Conservation (phyloP, 2,888 invertebrate genomes). For the Lasioglossum vierecki region DNA sequence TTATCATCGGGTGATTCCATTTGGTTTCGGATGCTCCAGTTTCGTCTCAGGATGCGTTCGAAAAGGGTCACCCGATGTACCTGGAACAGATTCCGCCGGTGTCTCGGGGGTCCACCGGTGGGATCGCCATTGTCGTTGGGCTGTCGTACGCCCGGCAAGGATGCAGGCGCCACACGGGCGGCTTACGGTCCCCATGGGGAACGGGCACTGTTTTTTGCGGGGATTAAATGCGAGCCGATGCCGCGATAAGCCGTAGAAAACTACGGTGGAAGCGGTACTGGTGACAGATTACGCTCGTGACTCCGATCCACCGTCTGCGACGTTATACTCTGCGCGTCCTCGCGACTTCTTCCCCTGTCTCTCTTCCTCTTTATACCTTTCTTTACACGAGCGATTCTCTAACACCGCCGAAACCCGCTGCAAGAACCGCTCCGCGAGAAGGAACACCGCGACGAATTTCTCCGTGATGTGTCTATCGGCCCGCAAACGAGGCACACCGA, state of each 20-base stretch:
- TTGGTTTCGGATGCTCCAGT: not conserved
- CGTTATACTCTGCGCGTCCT: not conserved
- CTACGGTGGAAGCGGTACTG: conserved; percentile 77
- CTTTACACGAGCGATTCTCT: conserved; percentile 22
- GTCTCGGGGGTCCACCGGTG: conserved; percentile 59
- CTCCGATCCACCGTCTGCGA: conserved; percentile 63
- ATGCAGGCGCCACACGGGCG: conserved; percentile 82
- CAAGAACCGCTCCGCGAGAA: conserved; percentile 16
- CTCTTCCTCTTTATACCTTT: not conserved
- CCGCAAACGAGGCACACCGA: conserved; percentile 14
- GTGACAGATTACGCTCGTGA: conserved; percentile 80
- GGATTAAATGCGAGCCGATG: conserved; percentile 82
- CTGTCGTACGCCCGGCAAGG: conserved; percentile 68
- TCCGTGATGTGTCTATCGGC: conserved; percentile 36
- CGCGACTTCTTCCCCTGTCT: not conserved
- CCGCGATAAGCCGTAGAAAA: conserved; percentile 80
- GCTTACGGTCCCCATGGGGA: conserved; percentile 74
- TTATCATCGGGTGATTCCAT: not conserved
- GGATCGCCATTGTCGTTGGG: conserved; percentile 67
- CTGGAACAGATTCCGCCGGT: conserved; percentile 54
- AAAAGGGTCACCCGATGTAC: conserved; percentile 67
- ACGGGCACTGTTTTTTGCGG: conserved; percentile 77
- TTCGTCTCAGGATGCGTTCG: conserved; percentile 29
- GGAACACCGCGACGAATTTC: conserved; percentile 46
- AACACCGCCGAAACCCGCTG: conserved; percentile 22